Base-by-base conservation (phyloP, 2,888 invertebrate genomes). In the Apamea monoglypha region DNA sequence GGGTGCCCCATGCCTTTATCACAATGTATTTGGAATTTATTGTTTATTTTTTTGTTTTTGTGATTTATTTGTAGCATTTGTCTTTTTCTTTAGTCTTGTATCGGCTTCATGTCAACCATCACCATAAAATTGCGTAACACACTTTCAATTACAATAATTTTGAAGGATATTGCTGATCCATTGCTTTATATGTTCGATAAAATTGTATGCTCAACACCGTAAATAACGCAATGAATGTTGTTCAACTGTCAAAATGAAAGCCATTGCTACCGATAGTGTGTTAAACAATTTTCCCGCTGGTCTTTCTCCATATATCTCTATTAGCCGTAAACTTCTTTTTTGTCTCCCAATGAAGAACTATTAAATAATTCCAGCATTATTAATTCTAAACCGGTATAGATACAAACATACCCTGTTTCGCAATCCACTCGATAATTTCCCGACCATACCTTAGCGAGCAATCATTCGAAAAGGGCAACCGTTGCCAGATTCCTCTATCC, bases 381-480 rank as follows among this genome's bases (percentile, higher is more conserved):
- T 50, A 53, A 72, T 61, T 59, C n/a, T 69, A 59, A 56, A 56
- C 14, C 21, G 0, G 0, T 44, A 12, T 44, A 56, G n/a, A 6
- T 53, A 53, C 44, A 25, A 3, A 74, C 44, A 40, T 70, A 72
- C 53, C 14, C 44, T 70, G 74, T 83, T 85, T 83, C 76, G 21
- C 63, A 80, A 75, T 75, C 44, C 32, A 16, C 6, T 80, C 32
- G n/a, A 67, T 75, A 86, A 83, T 85, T 86, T 83, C 73, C 16
- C 85, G 68, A 50, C 56, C 84, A 78, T 86, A 68, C 84, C 85
- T 67, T 47, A 78, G 64, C 63, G 68, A 73, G 86, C 73, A 85
- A 87, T 87, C 87, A 85, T 67, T 81, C 44, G 74, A 32, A 83
- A 89, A 87, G 85, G 87, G 81, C 82, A 88, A 69, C 47, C 53